Evolutionary conservation across 2,797 vertebrate genomes (phyloP).

Genomic region (Sebastiscus tertius): DNA sequence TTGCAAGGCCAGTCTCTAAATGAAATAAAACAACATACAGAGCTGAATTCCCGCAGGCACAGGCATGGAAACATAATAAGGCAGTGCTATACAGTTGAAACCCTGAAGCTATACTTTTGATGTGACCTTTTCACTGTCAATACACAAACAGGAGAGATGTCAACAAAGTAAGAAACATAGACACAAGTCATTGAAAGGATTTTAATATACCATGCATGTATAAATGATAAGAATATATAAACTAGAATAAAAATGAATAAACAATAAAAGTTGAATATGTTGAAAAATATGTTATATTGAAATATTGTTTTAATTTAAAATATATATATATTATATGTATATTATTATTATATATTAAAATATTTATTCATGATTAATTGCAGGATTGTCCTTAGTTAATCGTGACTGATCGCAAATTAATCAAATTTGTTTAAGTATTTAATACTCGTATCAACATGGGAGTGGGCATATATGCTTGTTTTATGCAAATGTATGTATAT

Average conservation of each 20-base stretch:
- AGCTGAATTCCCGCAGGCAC: neutral
- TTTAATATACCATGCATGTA: neutral
- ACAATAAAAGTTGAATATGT: neutral
- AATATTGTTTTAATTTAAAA: neutral
- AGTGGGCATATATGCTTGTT: too few relatives aligned
- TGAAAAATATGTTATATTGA: neutral
- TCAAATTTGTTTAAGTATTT: too few relatives aligned
- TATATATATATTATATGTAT: too few relatives aligned
- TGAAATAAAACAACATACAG: conserved; percentile 12
- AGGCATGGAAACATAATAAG: neutral
- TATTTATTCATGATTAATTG: too few relatives aligned
- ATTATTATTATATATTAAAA: too few relatives aligned
- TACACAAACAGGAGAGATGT: neutral
- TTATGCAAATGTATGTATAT: too few relatives aligned
- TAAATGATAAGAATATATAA: neutral
- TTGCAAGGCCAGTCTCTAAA: neutral
- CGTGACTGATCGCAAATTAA: too few relatives aligned
- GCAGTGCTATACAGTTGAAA: neutral
- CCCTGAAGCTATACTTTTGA: neutral
- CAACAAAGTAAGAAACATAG: neutral
- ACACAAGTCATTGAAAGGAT: neutral
- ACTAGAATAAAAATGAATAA: too few relatives aligned
- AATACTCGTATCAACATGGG: too few relatives aligned
- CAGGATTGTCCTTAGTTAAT: too few relatives aligned
- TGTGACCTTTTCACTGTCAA: conserved; percentile 1